Base-by-base conservation (phyloP, 2,888 invertebrate genomes). In the Argyresthia albistria region DNA sequence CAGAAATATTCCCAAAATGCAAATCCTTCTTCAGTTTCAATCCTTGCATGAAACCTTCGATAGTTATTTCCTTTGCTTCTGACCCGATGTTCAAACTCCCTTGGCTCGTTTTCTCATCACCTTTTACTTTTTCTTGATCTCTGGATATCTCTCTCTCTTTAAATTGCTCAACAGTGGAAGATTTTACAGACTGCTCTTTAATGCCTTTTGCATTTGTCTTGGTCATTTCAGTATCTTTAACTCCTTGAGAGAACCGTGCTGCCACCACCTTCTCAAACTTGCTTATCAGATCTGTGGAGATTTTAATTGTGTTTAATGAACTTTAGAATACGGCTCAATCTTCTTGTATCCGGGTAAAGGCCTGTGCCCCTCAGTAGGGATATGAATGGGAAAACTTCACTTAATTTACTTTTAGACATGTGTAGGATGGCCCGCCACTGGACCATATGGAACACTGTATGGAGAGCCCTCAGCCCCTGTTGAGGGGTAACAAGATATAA, bases 1-100 rank as follows among this genome's bases (percentile, higher is more conserved):
- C 76, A 0, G 86, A 80, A 52, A 86, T 76, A 59, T 82, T 81
- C 16, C 87, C 87, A 35, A 86, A 74, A 55, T 75, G 76, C 46
- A 78, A 59, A 55, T 87, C 82, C 42, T 79, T 84, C 55, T 80
- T 83, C 45, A 83, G 60, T 46, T 76, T 76, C 35, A 87, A 63
- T 0, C 87, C 87, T 55, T 79, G 78, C 67, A 79, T 69, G 12
- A 87, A 59, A 8, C 80, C 70, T 43, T 80, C 76, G 8, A 82
- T 65, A 0, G 78, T 78, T n/a, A 80, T 75, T 57, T 80, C 81
- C 51, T 73, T 75, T 0, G 67, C 68, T 6, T 78, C 79, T 0
- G 76, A 69, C 0, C 77, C 80, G 1, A 79, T 64, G 0, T 70
- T 60, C 1, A 75, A 59, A 0, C 64, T 66, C 1, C 67, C 67